Conservation (phyloP, 2,113 vertebrate species). For the Bungarus multicinctus region DNA sequence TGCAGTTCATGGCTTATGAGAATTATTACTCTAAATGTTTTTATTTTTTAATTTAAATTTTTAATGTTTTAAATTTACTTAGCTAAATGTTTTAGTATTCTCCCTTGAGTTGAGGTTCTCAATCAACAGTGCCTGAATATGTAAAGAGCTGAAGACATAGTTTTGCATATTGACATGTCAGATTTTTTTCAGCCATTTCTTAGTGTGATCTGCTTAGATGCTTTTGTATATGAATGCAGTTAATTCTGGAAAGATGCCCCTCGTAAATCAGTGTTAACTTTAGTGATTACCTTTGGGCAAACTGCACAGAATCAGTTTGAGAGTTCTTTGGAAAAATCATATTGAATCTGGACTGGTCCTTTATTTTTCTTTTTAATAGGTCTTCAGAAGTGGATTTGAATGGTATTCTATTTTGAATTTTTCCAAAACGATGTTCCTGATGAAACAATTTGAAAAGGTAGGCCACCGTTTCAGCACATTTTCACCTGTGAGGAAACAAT, state of each 20-base stretch:
- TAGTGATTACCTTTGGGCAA: background rate
- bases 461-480: constrained; percentile 28
- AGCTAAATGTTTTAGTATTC: constrained; percentile 26
- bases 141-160: background rate
- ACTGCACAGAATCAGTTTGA: background rate
- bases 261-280: background rate
- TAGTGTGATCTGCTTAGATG: constrained; percentile 6
- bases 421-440: constrained; percentile 85
- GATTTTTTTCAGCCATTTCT: background rate
- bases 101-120: background rate
- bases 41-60: background rate
- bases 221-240: background rate
- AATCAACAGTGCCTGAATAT: background rate
- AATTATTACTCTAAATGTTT: background rate
- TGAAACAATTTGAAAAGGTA: constrained; percentile 94
- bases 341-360: background rate
- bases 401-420: constrained; percentile 79
- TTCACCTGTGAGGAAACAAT: background rate
- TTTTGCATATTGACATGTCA: background rate
- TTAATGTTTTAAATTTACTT: background rate
- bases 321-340: background rate
- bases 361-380: constrained; percentile 65
- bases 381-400: constrained; percentile 78
- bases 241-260: background rate
- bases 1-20: background rate